These are phyloP conservation scores for Simalia tracyae DNA, from an alignment of 2,797 vertebrate species.

Conservation along the genomic window DNA sequence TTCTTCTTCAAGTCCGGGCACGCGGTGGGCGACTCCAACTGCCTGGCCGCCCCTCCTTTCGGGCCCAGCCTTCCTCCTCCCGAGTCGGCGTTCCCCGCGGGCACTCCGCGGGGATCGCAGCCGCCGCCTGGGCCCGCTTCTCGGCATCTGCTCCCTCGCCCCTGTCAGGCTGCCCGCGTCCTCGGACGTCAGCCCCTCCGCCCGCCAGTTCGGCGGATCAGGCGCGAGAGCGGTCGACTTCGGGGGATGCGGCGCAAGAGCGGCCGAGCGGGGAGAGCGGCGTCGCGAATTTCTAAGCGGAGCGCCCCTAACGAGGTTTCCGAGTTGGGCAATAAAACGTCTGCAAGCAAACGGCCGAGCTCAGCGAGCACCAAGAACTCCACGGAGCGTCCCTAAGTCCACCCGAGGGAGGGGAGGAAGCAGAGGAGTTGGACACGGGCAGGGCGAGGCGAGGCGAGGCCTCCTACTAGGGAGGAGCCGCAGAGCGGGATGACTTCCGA, in stretches of 20 bases:
- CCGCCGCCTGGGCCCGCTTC: background rate
- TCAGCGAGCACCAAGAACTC: background rate
- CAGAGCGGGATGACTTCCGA: rapidly evolving
- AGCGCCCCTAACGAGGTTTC: background rate
- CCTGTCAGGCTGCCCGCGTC: background rate
- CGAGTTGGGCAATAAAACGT: background rate
- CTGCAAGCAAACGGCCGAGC: background rate
- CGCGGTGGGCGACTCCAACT: background rate
- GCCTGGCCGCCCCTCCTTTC: background rate
- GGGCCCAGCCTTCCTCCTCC: background rate
- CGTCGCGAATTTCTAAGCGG: background rate
- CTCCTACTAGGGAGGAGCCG: background rate
- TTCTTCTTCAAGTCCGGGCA: background rate
- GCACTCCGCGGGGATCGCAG: background rate
- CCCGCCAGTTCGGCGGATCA: background rate
- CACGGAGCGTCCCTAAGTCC: background rate
- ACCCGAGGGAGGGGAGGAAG: background rate
- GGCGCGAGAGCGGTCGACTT: background rate
- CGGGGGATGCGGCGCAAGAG: background rate
- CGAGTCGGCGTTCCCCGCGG: background rate
- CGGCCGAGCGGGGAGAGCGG: background rate
- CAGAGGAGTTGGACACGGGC: background rate
- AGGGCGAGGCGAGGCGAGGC: background rate
- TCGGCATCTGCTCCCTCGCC: background rate
- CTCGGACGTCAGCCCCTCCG: background rate